Evolutionary conservation across 2,797 vertebrate species (phyloP).

Genomic region (Poeciliopsis turneri): DNA sequence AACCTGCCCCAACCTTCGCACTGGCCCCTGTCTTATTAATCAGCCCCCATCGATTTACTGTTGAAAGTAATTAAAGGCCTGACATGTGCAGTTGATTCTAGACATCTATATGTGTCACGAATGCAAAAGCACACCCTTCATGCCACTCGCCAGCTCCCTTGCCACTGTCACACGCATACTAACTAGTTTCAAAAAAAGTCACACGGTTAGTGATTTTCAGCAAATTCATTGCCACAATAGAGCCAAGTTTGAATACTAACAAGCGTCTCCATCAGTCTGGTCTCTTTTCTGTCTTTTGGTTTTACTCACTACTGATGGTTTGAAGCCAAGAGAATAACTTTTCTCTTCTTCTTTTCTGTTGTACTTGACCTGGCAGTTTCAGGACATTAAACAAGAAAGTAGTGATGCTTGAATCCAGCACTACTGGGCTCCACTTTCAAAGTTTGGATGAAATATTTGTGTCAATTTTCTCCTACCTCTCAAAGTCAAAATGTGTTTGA

Average conservation of each 20-base stretch:
- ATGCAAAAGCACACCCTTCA: slow-evolving; percentile 57
- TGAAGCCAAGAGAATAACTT: background rate
- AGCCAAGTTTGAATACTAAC: slow-evolving; percentile 53
- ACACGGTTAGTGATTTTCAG: slow-evolving; percentile 46
- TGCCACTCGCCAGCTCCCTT: slow-evolving; percentile 56
- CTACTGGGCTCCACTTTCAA: background rate
- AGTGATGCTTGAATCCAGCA: background rate
- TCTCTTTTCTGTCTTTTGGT: slow-evolving; percentile 5
- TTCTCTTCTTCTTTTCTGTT: background rate
- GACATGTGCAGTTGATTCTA: slow-evolving; percentile 80
- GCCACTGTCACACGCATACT: slow-evolving; percentile 45
- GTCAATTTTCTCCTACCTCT: background rate
- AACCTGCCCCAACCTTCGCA: slow-evolving; percentile 74
- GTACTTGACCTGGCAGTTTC: background rate
- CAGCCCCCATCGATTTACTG: slow-evolving; percentile 80
- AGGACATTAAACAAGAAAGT: background rate
- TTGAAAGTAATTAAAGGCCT: slow-evolving; percentile 79
- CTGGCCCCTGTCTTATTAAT: slow-evolving; percentile 80
- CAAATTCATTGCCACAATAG: slow-evolving; percentile 39
- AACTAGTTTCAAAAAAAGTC: slow-evolving; percentile 39
- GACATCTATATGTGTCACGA: slow-evolving; percentile 77
- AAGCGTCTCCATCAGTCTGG: slow-evolving; percentile 24
- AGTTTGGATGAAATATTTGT: background rate
- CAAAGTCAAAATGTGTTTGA: background rate
- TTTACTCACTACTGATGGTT: background rate